Base-by-base conservation (phyloP, 2,797 vertebrate genomes). In the Peromyscus attwateri region DNA sequence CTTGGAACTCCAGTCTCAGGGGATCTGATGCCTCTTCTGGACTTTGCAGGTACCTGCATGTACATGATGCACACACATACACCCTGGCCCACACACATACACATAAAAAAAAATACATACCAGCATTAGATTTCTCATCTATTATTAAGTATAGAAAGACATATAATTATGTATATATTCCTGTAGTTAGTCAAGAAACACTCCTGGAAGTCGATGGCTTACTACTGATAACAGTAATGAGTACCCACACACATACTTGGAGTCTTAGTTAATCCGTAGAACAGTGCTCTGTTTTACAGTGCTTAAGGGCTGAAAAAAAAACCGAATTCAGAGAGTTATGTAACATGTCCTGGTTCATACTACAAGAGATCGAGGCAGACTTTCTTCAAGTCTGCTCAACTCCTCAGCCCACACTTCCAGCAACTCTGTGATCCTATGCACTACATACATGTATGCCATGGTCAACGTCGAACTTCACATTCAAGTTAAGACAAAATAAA, bases 201-300 rank as follows among this genome's bases (percentile, higher is more conserved):
- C 37, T n/a, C 21, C 0, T 70, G 12, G 16, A 80, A 77, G 37
- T 52, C 87, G 23, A 60, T 3, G 52, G 17, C 8, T 92, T 87
- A 4, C 52, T 94, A 64, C 14, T 94, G 93, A 55, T 83, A 71
- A 89, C 6, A 66, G 7, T 70, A 84, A 52, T 83, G 73, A 64
- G 79, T 83, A 89, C 40, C 19, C 40, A 17, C 76, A n/a, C 62
- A 64, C 76, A 55, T 55, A 68, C 76, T 62, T 68, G 62, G 49
- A 52, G 37, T 95, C 73, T 95, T 70, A 75, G 40, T 95, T 68
- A 71, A 94, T 94, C 89, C n/a, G 93, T 79, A 66, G 60, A 87
- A 82, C 43, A 71, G 23, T 21, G 16, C 27, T 17, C 19, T 66
- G 73, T 70, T 85, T 82, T 64, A 91, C 25, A 55, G 10, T 55